Conservation (phyloP, 2,113 vertebrate species). For the Polyodon spathula region DNA sequence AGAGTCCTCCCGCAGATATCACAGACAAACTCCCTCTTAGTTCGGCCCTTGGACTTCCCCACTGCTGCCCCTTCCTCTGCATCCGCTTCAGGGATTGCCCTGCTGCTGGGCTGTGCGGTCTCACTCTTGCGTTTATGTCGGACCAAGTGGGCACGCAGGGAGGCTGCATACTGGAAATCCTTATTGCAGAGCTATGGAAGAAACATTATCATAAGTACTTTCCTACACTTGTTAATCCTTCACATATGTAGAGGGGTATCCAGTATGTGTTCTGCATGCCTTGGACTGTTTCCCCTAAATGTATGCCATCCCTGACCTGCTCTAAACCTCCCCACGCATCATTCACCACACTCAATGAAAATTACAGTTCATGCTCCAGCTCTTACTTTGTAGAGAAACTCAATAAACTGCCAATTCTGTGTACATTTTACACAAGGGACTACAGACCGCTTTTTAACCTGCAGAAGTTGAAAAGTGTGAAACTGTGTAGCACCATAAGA, state of each 20-base stretch:
- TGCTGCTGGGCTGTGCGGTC: slow-evolving; percentile 16
- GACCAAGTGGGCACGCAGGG: slow-evolving; percentile 81
- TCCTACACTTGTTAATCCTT: not conserved
- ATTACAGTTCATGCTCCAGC: too few relatives aligned
- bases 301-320: too few relatives aligned
- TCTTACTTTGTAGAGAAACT: too few relatives aligned
- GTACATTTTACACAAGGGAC: too few relatives aligned
- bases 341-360: too few relatives aligned
- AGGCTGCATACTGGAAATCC: slow-evolving; percentile 92
- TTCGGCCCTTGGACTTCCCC: slow-evolving; percentile 46
- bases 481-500: too few relatives aligned
- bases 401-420: too few relatives aligned
- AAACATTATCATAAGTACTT: not conserved
- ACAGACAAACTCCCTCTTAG: slow-evolving; percentile 85
- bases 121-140: slow-evolving; percentile 82
- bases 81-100: slow-evolving; percentile 25
- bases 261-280: too few relatives aligned
- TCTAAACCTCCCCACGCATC: too few relatives aligned
- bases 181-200: slow-evolving; percentile 79
- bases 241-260: not conserved
- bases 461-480: too few relatives aligned
- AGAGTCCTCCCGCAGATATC: slow-evolving; percentile 92
- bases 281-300: too few relatives aligned
- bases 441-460: too few relatives aligned
- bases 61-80: slow-evolving; percentile 34